A percentile compares a stretch with the other conserved stretches of the same genome.
These are phyloP conservation scores for Cephus runcator DNA, from an alignment of 2,888 invertebrate species.

Conservation along the genomic window DNA sequence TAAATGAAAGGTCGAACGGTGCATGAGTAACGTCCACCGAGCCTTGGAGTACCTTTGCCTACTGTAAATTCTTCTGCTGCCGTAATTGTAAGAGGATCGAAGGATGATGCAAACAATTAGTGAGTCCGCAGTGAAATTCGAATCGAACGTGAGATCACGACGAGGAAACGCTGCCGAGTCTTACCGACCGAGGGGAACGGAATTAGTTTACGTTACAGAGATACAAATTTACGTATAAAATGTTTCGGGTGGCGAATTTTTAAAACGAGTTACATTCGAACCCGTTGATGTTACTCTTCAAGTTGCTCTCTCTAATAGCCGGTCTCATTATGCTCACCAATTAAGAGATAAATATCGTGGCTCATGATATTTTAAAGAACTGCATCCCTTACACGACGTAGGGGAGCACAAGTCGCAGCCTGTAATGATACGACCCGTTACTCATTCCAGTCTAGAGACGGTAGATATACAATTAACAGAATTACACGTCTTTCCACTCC, in stretches of 20 bases:
- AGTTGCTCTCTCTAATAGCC: not conserved
- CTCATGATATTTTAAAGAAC: not conserved
- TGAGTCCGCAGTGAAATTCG: not conserved
- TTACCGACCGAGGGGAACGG: not conserved
- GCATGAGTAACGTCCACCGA: not conserved
- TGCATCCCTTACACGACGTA: not conserved
- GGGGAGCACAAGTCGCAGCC: not conserved
- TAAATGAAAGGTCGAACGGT: not conserved
- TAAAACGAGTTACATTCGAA: not conserved
- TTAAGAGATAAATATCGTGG: not conserved
- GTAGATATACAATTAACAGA: not conserved
- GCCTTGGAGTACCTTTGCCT: not conserved
- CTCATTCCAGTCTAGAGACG: not conserved
- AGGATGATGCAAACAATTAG: not conserved
- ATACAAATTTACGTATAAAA: not conserved
- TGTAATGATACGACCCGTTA: not conserved
- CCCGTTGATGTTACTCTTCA: not conserved
- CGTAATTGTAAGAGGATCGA: not conserved
- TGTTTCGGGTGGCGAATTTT: not conserved
- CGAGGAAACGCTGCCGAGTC: not conserved
- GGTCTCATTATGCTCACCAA: not conserved
- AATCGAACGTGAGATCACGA: not conserved
- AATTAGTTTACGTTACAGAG: not conserved
- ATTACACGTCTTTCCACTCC: not conserved
- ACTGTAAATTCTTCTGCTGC: not conserved